Evolutionary conservation across 2,113 vertebrate genomes (phyloP), one percentile per base, ranked within the genome.

Genomic region (Thomomys bottae): DNA sequence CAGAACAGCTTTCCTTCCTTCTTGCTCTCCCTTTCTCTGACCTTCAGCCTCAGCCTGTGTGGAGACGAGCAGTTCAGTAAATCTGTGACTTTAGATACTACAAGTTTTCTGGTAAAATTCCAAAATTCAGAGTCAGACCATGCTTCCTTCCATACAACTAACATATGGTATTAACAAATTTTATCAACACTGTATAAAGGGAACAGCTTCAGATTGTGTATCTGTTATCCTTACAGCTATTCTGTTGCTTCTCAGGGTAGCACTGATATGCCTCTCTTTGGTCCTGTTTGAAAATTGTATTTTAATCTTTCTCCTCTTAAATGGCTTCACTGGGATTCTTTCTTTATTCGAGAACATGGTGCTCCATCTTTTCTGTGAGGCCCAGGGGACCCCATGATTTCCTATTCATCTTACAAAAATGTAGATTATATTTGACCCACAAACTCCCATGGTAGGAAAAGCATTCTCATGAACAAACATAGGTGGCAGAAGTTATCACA

Each of bases 141-240:
- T 96, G 82, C 86, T 86, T 96, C 72, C 57, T 89, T 96, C 89
- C 96, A 89, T 97, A 98, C 94, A 93, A 96, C 93, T 97, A 97
- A 91, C 96, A 97, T 96, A 98, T 96, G 96, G 94, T 97, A 95
- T 97, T 96, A 97, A 93, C 76, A 95, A 97, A 97, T 97, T 97
- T 97, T 92, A 96, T 88, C 93, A 96, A 93, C 89, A 78, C 59
- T 96, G 21, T 92, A 78, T 87, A 92, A 95, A 97, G 73, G 85
- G 40, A 97, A 92, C n/a, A 96, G 82, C 81, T 97, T 87, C 93
- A 97, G 95, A 97, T 97, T 96, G 85, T 57, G n/a, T 95, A 95
- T 97, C 92, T 97, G 88, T 92, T 97, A 91, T 84, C 92, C 95
- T 95, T 96, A 89, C 93, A 95, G 88, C 95, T 89, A 93, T 42